Evolutionary conservation across 1,140 invertebrate genomes (phyloP).

Genomic region (Drosophila nigrodunni): DNA sequence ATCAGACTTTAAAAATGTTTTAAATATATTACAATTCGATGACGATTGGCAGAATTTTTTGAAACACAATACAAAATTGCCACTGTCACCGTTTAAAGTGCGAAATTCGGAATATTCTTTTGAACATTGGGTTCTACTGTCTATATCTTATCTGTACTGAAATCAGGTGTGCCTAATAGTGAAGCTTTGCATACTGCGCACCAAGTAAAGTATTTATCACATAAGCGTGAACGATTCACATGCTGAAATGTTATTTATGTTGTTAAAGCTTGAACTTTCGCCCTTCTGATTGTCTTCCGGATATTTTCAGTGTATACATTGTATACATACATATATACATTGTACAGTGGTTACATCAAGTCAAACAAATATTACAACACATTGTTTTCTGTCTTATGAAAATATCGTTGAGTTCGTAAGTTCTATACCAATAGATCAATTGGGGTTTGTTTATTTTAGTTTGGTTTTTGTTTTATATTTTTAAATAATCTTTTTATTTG

Average conservation of each 20-base stretch:
- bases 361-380: not conserved
- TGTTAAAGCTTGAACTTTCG: constrained; percentile 56
- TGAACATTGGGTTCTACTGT: constrained; percentile 7
- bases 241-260: constrained; percentile 18
- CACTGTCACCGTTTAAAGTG: constrained; percentile 9
- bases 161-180: constrained; percentile 28
- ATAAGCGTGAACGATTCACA: constrained; percentile 5
- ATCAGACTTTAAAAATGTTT: not conserved
- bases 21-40: no score
- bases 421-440: not conserved
- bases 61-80: not conserved
- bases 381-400: not conserved
- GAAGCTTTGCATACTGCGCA: constrained; percentile 12
- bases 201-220: constrained; percentile 8
- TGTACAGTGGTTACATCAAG: not conserved
- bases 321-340: no score
- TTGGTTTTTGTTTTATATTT: not conserved
- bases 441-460: not conserved
- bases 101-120: constrained; percentile 10
- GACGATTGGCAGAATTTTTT: no score
- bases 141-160: constrained; percentile 13
- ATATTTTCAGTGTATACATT: not conserved
- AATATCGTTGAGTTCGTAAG: not conserved
- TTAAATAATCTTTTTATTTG: not conserved
- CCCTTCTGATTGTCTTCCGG: constrained; percentile 37